Evolutionary conservation across 2,888 invertebrate genomes (phyloP).

Genomic region (Lamellibrachia satsuma): DNA sequence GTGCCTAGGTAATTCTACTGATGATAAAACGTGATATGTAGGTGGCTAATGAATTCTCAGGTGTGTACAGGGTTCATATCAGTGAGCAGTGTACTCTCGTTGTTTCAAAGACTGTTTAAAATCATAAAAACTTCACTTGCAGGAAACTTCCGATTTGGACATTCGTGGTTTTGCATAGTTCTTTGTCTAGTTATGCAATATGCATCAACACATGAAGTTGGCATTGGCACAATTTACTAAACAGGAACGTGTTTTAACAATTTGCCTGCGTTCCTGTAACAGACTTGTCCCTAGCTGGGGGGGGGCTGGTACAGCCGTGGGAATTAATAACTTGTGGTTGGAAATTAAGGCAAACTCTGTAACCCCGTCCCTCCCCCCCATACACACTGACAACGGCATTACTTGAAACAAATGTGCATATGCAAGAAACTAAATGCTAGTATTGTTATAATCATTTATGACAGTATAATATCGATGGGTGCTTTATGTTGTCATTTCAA

Average conservation of each 20-base stretch:
- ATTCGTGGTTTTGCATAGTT: too few relatives aligned
- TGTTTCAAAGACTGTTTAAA: neutral
- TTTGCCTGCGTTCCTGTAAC: too few relatives aligned
- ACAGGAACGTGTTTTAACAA: neutral
- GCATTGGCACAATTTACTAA: neutral
- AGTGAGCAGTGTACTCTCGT: neutral
- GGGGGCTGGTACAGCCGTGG: too few relatives aligned
- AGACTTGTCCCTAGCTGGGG: too few relatives aligned
- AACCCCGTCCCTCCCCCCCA: too few relatives aligned
- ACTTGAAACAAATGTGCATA: neutral
- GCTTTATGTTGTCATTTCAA: neutral
- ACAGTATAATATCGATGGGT: neutral
- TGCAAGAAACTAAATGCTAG: neutral
- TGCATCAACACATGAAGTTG: neutral
- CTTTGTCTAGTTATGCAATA: neutral
- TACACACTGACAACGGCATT: neutral
- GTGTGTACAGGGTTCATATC: neutral
- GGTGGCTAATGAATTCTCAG: neutral
- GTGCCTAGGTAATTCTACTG: conserved; percentile 17
- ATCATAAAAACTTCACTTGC: neutral
- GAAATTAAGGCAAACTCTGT: too few relatives aligned
- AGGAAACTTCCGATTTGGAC: neutral
- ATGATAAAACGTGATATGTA: conserved; percentile 3
- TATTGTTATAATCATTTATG: neutral
- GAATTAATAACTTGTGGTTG: too few relatives aligned